Percentiles rank a stretch among this genome's conserved stretches.
phyloP scores from a whole-genome alignment of 2,797 vertebrate species.

The Ibycter americanus region DNA sequence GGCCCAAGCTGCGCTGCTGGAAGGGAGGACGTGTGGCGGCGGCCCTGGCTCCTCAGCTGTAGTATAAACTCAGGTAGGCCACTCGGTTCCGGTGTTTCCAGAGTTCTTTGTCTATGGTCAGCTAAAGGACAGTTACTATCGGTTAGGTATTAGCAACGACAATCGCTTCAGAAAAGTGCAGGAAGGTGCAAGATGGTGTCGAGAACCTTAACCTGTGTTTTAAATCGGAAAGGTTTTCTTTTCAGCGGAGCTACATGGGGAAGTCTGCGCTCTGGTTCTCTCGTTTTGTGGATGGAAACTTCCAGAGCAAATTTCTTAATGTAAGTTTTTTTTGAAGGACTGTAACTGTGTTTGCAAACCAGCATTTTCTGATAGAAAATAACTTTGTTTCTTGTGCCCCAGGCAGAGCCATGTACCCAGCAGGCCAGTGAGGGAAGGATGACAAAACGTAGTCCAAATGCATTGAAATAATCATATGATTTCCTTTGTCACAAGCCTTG shows the following conservation, averaged over 20 bases:
- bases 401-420: neutral
- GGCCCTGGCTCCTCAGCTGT: conserved; percentile 31
- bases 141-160: rapidly evolving
- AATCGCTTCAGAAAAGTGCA: neutral
- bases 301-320: neutral
- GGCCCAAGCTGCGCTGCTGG: neutral
- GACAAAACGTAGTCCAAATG: neutral
- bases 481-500: neutral
- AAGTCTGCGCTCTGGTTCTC: neutral
- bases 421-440: neutral
- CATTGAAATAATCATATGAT: rapidly evolving
- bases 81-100: conserved; percentile 76
- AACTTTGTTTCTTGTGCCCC: neutral
- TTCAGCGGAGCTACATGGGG: neutral
- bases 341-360: neutral
- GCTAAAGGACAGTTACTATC: conserved; percentile 60
- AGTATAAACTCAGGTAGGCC: conserved; percentile 82
- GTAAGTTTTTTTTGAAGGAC: neutral
- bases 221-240: neutral
- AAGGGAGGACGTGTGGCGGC: neutral
- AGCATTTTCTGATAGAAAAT: neutral
- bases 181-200: rapidly evolving
- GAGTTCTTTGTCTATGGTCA: conserved; percentile 79
- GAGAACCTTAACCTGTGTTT: neutral
- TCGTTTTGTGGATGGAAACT: neutral